Conservation (phyloP, 2,888 invertebrate species). For the Meta bourneti region DNA sequence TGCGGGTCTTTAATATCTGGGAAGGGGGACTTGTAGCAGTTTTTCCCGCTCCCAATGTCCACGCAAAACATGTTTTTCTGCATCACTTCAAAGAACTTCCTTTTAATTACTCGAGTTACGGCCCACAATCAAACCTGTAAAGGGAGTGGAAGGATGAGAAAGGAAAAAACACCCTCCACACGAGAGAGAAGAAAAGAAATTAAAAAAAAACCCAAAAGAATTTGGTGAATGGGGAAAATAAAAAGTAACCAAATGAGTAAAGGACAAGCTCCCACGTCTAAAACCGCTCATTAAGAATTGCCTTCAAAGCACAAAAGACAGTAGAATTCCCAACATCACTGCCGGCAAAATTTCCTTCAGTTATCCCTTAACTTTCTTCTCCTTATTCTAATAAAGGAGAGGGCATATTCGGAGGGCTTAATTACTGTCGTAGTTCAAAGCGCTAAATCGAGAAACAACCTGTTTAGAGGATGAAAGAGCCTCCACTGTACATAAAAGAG, state of each 20-base stretch:
- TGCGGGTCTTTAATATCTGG: conserved; percentile 10
- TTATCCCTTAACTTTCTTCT: conserved; percentile 64
- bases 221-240: conserved; percentile 34
- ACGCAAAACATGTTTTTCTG: conserved; percentile 47
- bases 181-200: conserved; percentile 34
- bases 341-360: conserved; percentile 69
- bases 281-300: conserved; percentile 75
- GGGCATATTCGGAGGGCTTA: conserved; percentile 72
- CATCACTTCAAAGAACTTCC: conserved; percentile 65
- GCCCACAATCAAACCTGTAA: conserved; percentile 73
- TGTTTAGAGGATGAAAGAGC: conserved; percentile 74
- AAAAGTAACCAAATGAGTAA: conserved; percentile 62
- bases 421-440: conserved; percentile 74
- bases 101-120: conserved; percentile 75
- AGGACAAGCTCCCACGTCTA: conserved; percentile 59
- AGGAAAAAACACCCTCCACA: conserved; percentile 24
- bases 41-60: conserved; percentile 5
- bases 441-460: conserved; percentile 75
- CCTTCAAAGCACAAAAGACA: conserved; percentile 66
- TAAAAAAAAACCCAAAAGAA: conserved; percentile 33
- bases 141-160: conserved; percentile 2
- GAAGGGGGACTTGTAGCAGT: neutral
- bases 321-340: conserved; percentile 67
- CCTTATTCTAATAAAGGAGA: conserved; percentile 69
- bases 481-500: conserved; percentile 64